phyloP scores from a whole-genome alignment of 2,797 vertebrate genomes.

The Aldrovandia affinis region DNA sequence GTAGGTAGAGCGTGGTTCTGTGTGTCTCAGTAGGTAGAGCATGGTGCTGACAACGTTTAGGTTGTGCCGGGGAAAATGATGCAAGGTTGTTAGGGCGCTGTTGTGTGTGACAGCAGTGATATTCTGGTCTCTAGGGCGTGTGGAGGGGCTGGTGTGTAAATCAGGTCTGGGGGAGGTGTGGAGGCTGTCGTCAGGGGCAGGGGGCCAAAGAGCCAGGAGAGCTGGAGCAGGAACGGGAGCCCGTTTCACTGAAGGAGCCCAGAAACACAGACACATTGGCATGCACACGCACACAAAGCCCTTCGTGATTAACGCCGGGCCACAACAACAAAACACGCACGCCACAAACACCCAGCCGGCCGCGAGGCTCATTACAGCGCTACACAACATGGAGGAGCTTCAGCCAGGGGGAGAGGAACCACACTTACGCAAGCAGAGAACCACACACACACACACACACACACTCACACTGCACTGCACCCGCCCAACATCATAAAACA shows the following conservation, averaged over 20 bases:
- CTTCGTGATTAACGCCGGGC: not conserved
- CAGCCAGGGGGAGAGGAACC: too few relatives aligned
- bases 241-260: conserved; percentile 3
- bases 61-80: too few relatives aligned
- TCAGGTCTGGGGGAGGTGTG: not conserved
- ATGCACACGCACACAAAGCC: not conserved
- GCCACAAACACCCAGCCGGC: not conserved
- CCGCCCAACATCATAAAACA: too few relatives aligned
- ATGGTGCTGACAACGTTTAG: too few relatives aligned
- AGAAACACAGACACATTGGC: not conserved
- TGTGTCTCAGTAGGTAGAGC: too few relatives aligned
- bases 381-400: too few relatives aligned
- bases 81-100: not conserved
- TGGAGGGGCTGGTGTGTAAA: conserved; percentile 1
- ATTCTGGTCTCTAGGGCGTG: not conserved
- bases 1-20: too few relatives aligned
- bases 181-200: not conserved
- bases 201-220: not conserved
- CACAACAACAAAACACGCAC: not conserved
- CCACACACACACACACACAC: too few relatives aligned
- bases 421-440: too few relatives aligned
- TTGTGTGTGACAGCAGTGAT: not conserved
- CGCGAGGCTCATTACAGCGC: too few relatives aligned
- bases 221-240: not conserved
- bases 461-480: too few relatives aligned